A percentile compares a stretch with the other conserved stretches of the same genome.
These are phyloP conservation scores for Tenebrosternarchus preto DNA, from an alignment of 2,113 vertebrate species.

Conservation along the genomic window DNA sequence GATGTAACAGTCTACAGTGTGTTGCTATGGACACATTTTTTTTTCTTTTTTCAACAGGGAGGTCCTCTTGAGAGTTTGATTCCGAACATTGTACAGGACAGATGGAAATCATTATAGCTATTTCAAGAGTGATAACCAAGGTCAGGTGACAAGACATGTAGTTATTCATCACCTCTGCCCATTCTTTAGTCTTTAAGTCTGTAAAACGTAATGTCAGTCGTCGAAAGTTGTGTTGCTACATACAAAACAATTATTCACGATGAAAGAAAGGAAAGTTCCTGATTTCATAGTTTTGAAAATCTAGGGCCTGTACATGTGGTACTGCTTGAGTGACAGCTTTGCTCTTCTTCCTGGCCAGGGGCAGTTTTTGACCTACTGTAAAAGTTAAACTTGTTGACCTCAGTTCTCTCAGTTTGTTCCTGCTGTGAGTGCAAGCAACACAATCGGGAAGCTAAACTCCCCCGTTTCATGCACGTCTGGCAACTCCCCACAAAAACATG, in stretches of 20 bases:
- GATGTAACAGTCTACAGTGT: conserved; percentile 40
- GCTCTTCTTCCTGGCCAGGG: background rate
- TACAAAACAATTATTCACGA: background rate
- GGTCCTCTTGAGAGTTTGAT: conserved; percentile 21
- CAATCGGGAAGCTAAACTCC: background rate
- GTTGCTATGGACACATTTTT: conserved; percentile 46
- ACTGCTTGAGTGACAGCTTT: conserved; percentile 21
- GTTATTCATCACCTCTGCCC: background rate
- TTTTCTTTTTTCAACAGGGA: conserved; percentile 23
- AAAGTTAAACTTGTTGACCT: conserved; percentile 8
- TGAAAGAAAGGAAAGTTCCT: background rate
- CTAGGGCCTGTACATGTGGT: background rate
- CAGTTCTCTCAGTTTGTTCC: background rate
- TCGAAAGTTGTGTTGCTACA: too few relatives aligned
- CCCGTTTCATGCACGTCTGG: background rate
- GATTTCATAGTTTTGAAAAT: background rate
- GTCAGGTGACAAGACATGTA: conserved; percentile 20
- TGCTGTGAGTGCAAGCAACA: background rate
- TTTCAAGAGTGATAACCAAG: conserved; percentile 24
- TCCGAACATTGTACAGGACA: conserved; percentile 14
- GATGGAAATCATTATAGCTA: conserved; percentile 37
- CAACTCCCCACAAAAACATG: background rate
- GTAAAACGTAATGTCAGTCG: background rate
- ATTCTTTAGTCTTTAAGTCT: background rate
- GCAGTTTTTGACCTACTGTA: background rate